These are phyloP conservation scores for Salticus scenicus DNA, from an alignment of 2,888 invertebrate species.

Conservation along the genomic window DNA sequence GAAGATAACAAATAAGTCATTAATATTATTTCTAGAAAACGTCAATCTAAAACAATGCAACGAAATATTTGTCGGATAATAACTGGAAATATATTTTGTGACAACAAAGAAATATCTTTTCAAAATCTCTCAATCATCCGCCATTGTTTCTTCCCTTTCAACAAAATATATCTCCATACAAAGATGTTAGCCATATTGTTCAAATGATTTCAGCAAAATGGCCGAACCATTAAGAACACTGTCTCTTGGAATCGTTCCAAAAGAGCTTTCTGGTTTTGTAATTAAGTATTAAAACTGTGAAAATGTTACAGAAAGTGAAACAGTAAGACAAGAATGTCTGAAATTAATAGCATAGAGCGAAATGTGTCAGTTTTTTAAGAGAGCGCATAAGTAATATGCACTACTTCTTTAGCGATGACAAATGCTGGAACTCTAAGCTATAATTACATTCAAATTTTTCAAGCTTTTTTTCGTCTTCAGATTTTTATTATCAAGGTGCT, in stretches of 20 bases:
- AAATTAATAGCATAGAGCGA: conserved; percentile 29
- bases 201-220: neutral
- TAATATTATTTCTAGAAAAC: too few relatives aligned
- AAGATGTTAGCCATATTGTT: conserved; percentile 4
- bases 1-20: too few relatives aligned
- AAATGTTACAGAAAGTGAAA: conserved; percentile 24
- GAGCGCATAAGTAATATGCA: conserved; percentile 51
- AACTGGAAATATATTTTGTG: neutral
- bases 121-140: conserved; percentile 9
- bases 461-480: neutral
- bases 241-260: conserved; percentile 35
- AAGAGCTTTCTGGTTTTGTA: conserved; percentile 5
- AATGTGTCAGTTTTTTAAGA: conserved; percentile 9
- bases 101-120: neutral
- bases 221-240: conserved; percentile 7
- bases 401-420: conserved; percentile 52
- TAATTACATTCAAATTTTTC: conserved; percentile 50
- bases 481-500: conserved; percentile 32
- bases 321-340: conserved; percentile 22
- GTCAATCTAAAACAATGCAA: neutral
- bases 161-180: neutral
- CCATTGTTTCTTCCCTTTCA: neutral
- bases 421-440: conserved; percentile 24
- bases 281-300: conserved; percentile 55
- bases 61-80: neutral